Conservation (phyloP, 92 coral and sea anemone genomes). For the Desmophyllum pertusum region DNA sequence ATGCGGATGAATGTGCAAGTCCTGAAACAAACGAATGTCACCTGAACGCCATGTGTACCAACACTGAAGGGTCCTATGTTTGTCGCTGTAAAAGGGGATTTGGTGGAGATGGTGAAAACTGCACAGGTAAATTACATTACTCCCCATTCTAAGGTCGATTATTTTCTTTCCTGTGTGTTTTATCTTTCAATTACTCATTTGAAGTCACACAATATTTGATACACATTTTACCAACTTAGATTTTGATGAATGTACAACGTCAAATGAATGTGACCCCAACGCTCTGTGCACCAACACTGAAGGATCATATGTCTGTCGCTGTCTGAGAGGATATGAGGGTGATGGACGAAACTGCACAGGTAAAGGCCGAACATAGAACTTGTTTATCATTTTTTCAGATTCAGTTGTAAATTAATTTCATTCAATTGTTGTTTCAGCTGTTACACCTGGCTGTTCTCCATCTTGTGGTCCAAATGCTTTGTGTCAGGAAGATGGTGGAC, state of each 20-base stretch:
- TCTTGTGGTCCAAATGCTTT: conserved; percentile 49
- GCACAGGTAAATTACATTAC: conserved; percentile 9
- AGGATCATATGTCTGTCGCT: conserved; percentile 57
- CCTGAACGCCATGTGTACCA: conserved; percentile 39
- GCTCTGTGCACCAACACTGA: conserved; percentile 48
- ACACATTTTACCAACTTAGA: conserved; percentile 10
- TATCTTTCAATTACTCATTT: background rate
- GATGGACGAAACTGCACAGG: conserved; percentile 56
- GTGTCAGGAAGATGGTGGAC: conserved; percentile 31
- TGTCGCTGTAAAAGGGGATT: conserved; percentile 39
- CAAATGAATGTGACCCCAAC: conserved; percentile 40
- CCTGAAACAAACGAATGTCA: conserved; percentile 3
- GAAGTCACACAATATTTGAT: background rate
- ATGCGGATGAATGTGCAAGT: conserved; percentile 26
- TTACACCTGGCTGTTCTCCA: conserved; percentile 21
- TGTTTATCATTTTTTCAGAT: background rate
- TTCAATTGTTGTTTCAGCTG: background rate
- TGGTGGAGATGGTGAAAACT: conserved; percentile 34
- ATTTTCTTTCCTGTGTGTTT: background rate
- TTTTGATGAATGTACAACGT: conserved; percentile 46
- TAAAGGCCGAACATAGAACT: background rate
- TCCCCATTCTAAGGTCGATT: background rate
- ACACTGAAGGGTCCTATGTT: conserved; percentile 22
- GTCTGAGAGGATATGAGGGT: conserved; percentile 48
- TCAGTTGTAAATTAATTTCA: background rate